Conservation (phyloP, 2,888 invertebrate species). For the Andrena praecox region DNA sequence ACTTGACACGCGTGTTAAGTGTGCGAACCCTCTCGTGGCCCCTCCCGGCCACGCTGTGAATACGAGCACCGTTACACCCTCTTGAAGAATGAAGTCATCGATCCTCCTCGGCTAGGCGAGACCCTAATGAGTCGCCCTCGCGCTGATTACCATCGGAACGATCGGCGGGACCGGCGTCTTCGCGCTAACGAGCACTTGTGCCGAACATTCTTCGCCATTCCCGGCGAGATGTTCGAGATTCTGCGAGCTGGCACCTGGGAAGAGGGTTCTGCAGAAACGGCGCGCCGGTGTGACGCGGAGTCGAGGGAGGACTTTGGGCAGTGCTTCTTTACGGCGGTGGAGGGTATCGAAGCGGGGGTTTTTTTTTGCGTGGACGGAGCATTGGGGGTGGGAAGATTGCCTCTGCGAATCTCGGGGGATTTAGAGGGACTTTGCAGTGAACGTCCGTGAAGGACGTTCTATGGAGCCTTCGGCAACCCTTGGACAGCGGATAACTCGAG, state of each 20-base stretch:
- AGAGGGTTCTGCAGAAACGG: too few relatives aligned
- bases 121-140: conserved; percentile 47
- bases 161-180: conserved; percentile 27
- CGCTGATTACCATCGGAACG: conserved; percentile 39
- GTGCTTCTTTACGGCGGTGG: too few relatives aligned
- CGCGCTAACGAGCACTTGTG: conserved; percentile 39
- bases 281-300: too few relatives aligned
- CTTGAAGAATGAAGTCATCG: conserved; percentile 48
- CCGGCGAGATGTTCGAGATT: background rate
- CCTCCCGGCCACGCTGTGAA: conserved; percentile 18
- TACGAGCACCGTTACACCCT: conserved; percentile 16
- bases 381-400: too few relatives aligned
- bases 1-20: conserved; percentile 69
- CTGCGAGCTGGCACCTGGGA: background rate
- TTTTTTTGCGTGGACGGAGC: too few relatives aligned
- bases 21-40: conserved; percentile 34
- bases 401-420: too few relatives aligned
- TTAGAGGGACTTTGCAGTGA: too few relatives aligned
- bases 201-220: background rate
- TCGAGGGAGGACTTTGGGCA: too few relatives aligned
- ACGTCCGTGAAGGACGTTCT: too few relatives aligned
- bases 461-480: too few relatives aligned
- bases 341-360: too few relatives aligned
- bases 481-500: too few relatives aligned
- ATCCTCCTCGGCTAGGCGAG: conserved; percentile 27